Conservation (phyloP, 1,140 invertebrate species). For the Neomicropteryx cornuta region DNA sequence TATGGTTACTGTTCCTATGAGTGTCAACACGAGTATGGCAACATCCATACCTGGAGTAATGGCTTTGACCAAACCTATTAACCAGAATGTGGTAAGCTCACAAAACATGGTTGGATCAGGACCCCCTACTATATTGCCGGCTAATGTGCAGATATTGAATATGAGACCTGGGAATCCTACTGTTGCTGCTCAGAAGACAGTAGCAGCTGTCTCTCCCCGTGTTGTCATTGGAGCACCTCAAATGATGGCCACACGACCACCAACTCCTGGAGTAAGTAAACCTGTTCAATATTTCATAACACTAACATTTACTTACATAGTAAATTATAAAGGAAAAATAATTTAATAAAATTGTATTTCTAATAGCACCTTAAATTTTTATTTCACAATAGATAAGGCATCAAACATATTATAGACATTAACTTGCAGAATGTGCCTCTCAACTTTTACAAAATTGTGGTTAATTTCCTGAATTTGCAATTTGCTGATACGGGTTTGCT, state of each 20-base stretch:
- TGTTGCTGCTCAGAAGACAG: constrained; percentile 59
- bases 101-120: constrained; percentile 44
- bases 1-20: constrained; percentile 59
- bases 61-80: constrained; percentile 38
- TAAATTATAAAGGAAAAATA: no score
- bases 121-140: constrained; percentile 50
- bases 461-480: no score
- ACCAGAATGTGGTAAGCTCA: constrained; percentile 40
- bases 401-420: no score
- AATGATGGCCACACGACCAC: constrained; percentile 67
- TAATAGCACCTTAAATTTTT: no score
- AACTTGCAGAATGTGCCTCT: no score
- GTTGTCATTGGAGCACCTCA: constrained; percentile 70
- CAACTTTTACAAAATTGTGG: no score
- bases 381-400: no score
- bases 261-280: constrained; percentile 67
- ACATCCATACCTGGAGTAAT: constrained; percentile 37
- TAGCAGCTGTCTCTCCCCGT: constrained; percentile 56
- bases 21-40: constrained; percentile 43
- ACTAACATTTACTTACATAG: no score
- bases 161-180: constrained; percentile 59
- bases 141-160: constrained; percentile 79
- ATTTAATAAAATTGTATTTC: no score
- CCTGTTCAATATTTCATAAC: no score
- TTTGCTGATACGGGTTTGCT: no score